These are phyloP conservation scores for Probaryconus sp. DNA, from an alignment of 1,140 invertebrate genomes.

Conservation along the genomic window DNA sequence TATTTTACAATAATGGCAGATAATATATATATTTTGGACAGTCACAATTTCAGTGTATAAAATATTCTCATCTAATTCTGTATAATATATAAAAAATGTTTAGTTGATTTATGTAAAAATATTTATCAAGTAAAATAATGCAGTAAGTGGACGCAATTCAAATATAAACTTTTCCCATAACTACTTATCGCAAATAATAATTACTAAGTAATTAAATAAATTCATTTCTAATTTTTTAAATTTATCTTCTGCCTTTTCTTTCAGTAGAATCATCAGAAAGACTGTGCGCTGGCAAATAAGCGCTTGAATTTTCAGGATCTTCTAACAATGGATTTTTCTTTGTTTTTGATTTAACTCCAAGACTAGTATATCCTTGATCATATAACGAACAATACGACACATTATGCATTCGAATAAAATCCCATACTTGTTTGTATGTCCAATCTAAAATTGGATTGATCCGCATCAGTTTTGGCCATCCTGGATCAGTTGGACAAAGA, in stretches of 20 bases:
- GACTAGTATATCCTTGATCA: constrained; percentile 92
- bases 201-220: too few species aligned
- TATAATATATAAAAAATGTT: too few species aligned
- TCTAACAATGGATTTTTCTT: constrained; percentile 86
- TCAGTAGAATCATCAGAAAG: constrained; percentile 85
- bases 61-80: too few species aligned
- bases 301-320: constrained; percentile 75
- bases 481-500: constrained; percentile 83
- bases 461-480: constrained; percentile 92
- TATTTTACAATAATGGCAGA: too few species aligned
- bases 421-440: constrained; percentile 94
- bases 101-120: too few species aligned
- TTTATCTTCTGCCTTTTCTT: constrained; percentile 85
- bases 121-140: too few species aligned
- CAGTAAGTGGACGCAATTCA: too few species aligned
- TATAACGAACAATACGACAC: constrained; percentile 95
- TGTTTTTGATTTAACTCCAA: constrained; percentile 89
- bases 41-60: too few species aligned
- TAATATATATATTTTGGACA: too few species aligned
- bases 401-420: constrained; percentile 85
- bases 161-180: too few species aligned
- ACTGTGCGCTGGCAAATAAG: constrained; percentile 88
- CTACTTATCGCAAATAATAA: too few species aligned
- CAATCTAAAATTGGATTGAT: constrained; percentile 94
- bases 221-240: too few species aligned